A percentile compares a stretch with the other conserved stretches of the same genome.
Conservation (phyloP, 2,113 vertebrate genomes). For the Butastur rufipennis region DNA sequence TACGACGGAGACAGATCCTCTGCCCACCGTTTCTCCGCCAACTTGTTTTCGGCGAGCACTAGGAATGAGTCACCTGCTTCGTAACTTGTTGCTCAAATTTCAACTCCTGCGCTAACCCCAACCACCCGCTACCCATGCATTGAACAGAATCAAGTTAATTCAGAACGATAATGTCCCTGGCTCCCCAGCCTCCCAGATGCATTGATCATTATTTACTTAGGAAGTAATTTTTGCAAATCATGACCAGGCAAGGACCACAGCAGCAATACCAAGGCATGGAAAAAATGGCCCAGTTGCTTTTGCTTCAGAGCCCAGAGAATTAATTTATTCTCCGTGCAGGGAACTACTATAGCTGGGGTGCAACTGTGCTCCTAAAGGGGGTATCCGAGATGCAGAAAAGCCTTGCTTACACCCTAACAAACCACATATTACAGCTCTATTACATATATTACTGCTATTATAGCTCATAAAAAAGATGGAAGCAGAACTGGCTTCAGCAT, state of each 20-base stretch:
- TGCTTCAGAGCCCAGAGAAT: neutral
- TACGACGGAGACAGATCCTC: neutral
- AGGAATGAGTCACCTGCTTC: neutral
- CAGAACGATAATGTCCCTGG: neutral
- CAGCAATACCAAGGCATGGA: fast-evolving
- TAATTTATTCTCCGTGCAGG: neutral
- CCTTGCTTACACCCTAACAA: neutral
- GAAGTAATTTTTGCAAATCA: neutral
- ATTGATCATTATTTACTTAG: neutral
- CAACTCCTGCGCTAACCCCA: neutral
- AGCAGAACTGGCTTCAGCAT: too few relatives aligned
- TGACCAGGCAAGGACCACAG: fast-evolving
- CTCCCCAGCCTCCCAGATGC: neutral
- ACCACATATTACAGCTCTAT: neutral
- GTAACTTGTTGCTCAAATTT: neutral
- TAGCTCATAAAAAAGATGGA: neutral
- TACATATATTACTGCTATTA: neutral
- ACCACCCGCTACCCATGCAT: neutral
- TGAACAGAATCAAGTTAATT: neutral
- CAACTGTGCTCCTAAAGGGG: neutral
- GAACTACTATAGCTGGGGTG: neutral
- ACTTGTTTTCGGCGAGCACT: fast-evolving
- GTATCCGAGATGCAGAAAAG: neutral
- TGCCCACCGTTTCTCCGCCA: neutral
- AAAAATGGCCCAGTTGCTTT: neutral